Conservation (phyloP, 1,140 invertebrate genomes). For the Cyclargus thomasi region DNA sequence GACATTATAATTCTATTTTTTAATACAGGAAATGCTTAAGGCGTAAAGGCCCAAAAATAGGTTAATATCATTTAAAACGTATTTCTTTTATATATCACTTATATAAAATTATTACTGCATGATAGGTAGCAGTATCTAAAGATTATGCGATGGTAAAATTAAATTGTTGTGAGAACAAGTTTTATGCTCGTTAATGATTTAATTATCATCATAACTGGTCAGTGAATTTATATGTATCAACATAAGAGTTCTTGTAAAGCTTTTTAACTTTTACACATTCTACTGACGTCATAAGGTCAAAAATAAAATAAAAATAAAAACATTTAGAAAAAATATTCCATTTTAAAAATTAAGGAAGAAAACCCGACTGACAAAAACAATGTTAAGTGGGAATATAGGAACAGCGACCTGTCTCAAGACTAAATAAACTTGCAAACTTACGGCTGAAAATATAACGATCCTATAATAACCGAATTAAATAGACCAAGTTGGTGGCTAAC, state of each 20-base stretch:
- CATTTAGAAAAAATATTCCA: background rate
- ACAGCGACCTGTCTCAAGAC: background rate
- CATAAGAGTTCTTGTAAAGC: background rate
- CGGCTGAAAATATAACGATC: background rate
- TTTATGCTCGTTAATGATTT: slow-evolving; percentile 4
- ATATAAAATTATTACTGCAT: background rate
- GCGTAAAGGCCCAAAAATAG: background rate
- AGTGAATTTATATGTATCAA: slow-evolving; percentile 18
- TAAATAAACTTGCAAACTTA: background rate
- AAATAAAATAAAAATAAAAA: background rate
- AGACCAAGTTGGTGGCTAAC: background rate
- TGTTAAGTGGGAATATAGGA: background rate
- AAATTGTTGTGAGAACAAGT: slow-evolving; percentile 4
- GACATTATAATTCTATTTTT: background rate
- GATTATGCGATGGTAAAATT: slow-evolving; percentile 3
- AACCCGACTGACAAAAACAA: background rate
- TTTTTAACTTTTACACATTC: background rate
- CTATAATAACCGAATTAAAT: background rate
- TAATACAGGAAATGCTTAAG: background rate
- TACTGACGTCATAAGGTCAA: background rate
- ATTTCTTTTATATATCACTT: background rate
- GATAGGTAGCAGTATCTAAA: background rate
- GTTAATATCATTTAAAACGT: background rate
- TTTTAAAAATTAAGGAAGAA: background rate
- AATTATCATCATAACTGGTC: background rate